Base-by-base conservation (phyloP, 2,888 invertebrate genomes). In the Mythimna loreyi region DNA sequence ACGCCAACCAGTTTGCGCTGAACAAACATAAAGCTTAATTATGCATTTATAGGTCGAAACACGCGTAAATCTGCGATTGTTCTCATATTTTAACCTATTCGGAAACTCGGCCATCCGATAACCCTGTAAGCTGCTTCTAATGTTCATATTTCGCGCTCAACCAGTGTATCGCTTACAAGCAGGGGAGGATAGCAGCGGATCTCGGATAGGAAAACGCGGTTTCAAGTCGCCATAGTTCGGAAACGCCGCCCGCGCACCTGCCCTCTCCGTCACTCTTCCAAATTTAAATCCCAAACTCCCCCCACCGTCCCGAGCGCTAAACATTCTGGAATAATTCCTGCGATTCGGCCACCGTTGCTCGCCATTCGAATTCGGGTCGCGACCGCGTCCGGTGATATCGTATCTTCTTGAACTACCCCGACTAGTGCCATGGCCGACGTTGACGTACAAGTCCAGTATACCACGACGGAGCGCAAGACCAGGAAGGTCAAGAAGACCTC, bases 401-500 rank as follows among this genome's bases (percentile, higher is more conserved):
- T 88, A 86, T 85, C 87, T 85, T 86, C 85, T 83, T 85, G 78
- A 87, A 86, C 88, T 87, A 85, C 84, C 81, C 85, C 87, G 85
- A 85, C 86, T 85, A 83, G 87, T 88, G 87, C 91, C 96, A 98
- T 98, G 98, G 98, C 98, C 93, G 98, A 98, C 97, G 98, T 98
- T 90, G 98, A 98, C 95, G 97, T 98, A 84, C 97, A 98, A 96
- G 97, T 98, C 96, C 97, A 98, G 94, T 97, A 97, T 93, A 97
- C 98, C 92, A 97, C 98, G 92, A 98, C 98, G 90, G 98, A 98
- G 96, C 97, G 98, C 92, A 98, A 98, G 94, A 98, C 98, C 96
- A 98, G 98, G 96, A 98, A 98, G 97, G 98, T 98, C 96, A 97
- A 98, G 86, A 97, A 97, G 91, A 97, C 97, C 90, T 97, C 98